Conservation (phyloP, 2,888 invertebrate species). For the Thera britannica region DNA sequence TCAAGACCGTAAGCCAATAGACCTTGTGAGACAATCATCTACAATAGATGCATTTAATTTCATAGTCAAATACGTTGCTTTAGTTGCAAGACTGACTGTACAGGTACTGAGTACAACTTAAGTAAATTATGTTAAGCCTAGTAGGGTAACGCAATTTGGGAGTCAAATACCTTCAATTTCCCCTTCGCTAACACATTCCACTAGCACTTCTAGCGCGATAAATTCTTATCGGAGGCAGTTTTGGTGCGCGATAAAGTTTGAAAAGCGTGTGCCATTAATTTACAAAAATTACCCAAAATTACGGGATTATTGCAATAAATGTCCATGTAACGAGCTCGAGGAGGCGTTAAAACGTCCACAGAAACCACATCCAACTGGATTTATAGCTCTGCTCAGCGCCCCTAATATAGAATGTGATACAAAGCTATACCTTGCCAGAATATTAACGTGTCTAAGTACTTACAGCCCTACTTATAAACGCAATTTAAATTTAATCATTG, state of each 20-base stretch:
- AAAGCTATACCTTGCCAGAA: neutral
- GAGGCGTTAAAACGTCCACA: slow-evolving; percentile 56
- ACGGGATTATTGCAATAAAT: slow-evolving; percentile 60
- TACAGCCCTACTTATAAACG: too few relatives aligned
- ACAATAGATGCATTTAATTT: too few relatives aligned
- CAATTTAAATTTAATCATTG: too few relatives aligned
- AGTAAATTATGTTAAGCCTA: neutral
- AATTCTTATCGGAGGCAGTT: slow-evolving; percentile 23
- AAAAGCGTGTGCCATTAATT: slow-evolving; percentile 42
- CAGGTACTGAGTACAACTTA: too few relatives aligned
- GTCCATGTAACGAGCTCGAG: slow-evolving; percentile 52
- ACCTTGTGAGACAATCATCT: too few relatives aligned
- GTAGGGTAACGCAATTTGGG: neutral
- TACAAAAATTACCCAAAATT: slow-evolving; percentile 54
- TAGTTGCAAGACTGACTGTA: neutral
- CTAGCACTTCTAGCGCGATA: slow-evolving; percentile 9
- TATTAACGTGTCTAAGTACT: neutral
- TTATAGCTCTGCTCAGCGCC: slow-evolving; percentile 49
- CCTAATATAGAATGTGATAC: slow-evolving; percentile 29
- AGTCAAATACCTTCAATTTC: slow-evolving; percentile 1
- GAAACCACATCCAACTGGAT: slow-evolving; percentile 47
- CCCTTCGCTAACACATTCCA: neutral
- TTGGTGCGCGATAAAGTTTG: slow-evolving; percentile 16
- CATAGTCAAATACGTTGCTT: neutral
- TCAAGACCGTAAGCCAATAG: too few relatives aligned